Percentiles rank a stretch among this genome's conserved stretches.
Evolutionary conservation across 2,888 invertebrate species (phyloP).

Genomic region (Stegophylla sp.): DNA sequence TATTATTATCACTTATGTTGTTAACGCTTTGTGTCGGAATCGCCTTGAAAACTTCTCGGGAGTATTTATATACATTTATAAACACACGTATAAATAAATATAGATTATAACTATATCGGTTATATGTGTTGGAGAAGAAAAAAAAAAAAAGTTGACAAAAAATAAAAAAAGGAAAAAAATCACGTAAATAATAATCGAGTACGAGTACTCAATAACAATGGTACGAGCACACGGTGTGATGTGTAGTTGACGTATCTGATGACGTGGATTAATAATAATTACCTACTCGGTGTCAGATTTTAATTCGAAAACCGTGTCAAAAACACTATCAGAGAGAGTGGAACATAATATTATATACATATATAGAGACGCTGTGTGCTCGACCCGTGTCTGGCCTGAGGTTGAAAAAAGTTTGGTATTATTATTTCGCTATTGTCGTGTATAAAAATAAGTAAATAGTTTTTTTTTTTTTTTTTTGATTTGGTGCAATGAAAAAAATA

Average conservation of each 20-base stretch:
- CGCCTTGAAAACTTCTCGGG: conserved; percentile 40
- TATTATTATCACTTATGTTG: not conserved
- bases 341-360: not conserved
- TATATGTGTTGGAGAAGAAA: not conserved
- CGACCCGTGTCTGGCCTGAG: conserved; percentile 21
- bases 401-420: conserved; percentile 46
- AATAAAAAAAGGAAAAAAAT: conserved; percentile 27
- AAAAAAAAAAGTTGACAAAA: conserved; percentile 24
- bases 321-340: conserved; percentile 29
- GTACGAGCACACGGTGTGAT: conserved; percentile 3
- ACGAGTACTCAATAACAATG: conserved; percentile 30
- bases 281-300: conserved; percentile 53
- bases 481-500: conserved; percentile 21
- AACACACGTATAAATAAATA: not conserved
- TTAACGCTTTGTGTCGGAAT: conserved; percentile 1
- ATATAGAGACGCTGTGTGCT: not conserved
- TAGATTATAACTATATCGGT: not conserved
- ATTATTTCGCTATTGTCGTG: conserved; percentile 43
- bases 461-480: conserved; percentile 36
- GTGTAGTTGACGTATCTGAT: conserved; percentile 43
- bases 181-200: conserved; percentile 26
- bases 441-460: conserved; percentile 32
- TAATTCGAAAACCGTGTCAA: conserved; percentile 58
- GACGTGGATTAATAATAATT: conserved; percentile 57
- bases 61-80: not conserved